Evolutionary conservation across 2,113 vertebrate species (phyloP), one percentile per base, ranked within the genome.

Genomic region (Scolopax mira): DNA sequence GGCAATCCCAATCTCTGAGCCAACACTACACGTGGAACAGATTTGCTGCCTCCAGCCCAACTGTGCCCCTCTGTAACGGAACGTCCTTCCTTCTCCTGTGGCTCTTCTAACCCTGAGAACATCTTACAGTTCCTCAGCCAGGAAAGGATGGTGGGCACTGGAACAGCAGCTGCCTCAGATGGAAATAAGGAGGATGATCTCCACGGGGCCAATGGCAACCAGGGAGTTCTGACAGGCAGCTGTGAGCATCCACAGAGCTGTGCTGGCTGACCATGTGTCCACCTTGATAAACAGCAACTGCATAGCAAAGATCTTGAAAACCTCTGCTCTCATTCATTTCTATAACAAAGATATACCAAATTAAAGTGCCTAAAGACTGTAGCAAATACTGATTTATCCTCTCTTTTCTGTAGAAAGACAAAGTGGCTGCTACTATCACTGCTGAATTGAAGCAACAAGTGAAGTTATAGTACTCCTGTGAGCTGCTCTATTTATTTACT

Each of bases 21-120:
- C 23, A 21, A 27, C 0, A 4, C 39, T 19, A 28, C 64, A 23
- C 3, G 0, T 10, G n/a, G 30, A 81, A 31, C 11, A 35, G n/a
- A 37, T 14, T 33, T 1, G 3, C 25, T 18, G 13, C 42, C 42
- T 31, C 16, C 65, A 67, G 58, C 27, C 17, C 9, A 8, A 3
- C 62, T 28, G 37, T 1, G 2, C 11, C 18, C 15, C n/a, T 42
- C 44, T 1, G 0, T 21, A 39, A 27, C 3, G 9, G 7, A 41
- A 49, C 0, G 2, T 12, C 49, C 65, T 33, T 21, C 12, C 46
- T 72, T 21, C 35, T 52, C 58, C 44, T 2, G 4, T 1, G 0
- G 22, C 64, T 35, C 41, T 2, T 49, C 46, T 19, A 11, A 22
- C 46, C 31, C 73, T 8, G 6, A 46, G 52, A 27, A 30, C 33